Conservation (phyloP, 1,140 invertebrate genomes). For the Rhagoletis zephyria region DNA sequence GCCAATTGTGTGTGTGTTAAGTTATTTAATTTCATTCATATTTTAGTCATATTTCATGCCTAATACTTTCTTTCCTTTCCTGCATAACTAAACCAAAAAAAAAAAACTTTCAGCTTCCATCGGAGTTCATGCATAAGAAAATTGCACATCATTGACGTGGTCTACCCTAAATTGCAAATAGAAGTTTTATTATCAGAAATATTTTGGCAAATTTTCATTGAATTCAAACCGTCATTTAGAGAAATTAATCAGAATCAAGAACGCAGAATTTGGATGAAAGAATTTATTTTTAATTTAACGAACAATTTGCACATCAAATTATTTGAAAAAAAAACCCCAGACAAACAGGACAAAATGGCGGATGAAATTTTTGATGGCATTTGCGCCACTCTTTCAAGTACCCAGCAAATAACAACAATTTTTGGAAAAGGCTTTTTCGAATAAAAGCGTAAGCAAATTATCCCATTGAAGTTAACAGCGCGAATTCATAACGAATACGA, state of each 20-base stretch:
- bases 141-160: background rate
- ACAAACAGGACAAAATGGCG: no score
- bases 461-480: no score
- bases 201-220: background rate
- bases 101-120: constrained; percentile 40
- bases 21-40: background rate
- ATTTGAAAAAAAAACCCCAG: no score
- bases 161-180: background rate
- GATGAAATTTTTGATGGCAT: no score
- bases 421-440: background rate
- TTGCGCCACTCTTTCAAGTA: no score
- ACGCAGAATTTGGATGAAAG: background rate
- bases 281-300: no score
- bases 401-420: background rate
- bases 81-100: background rate
- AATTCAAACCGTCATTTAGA: background rate
- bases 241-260: background rate
- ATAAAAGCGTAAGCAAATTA: background rate
- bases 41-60: background rate
- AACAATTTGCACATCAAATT: no score
- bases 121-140: constrained; percentile 53
- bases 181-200: no score
- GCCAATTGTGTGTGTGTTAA: background rate
- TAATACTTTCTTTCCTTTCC: constrained; percentile 4
- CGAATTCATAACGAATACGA: no score